Base-by-base conservation (phyloP, 2,888 invertebrate species). In the Pseudeuparius sepicola region DNA sequence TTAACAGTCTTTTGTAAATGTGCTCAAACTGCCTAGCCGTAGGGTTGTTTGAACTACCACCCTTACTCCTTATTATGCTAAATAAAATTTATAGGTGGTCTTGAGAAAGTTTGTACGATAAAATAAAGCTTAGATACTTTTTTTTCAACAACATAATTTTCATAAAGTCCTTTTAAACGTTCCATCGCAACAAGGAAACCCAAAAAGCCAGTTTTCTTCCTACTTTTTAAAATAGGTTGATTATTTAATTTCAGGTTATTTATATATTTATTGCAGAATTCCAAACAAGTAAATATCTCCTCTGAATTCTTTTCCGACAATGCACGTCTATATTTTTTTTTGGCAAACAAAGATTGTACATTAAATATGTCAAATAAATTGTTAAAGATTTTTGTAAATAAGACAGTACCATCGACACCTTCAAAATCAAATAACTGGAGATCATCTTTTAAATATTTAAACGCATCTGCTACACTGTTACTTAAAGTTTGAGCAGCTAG, bases 281-380 rank as follows among this genome's bases (percentile, higher is more conserved):
- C n/a, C 4, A 30, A 6, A 12, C 12, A 4, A 12, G 4, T 7
- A 16, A 9, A 5, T 7, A 7, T 7, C n/a, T 20, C n/a, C 6
- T 20, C 20, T n/a, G 6, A 7, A 7, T 6, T 20, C 6, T 20
- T 7, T 6, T 6, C 7, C 7, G 20, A 20, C n/a, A 20, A 20
- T 7, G 20, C 7, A 7, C 20, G 6, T 4, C 14, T n/a, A 4
- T 7, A 30, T 17, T 14, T 7, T 4, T 18, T 30, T 4, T 28
- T 29, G 14, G 4, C 25, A 23, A 32, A 31, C 31, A 25, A 20
- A 34, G 42, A 14, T 34, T 11, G 2, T 2, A 11, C 27, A 25
- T 53, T 54, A 6, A 52, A 27, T n/a, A 52, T 39, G 39, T 52
- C 49, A 37, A 53, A 53, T 4, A 44, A 32, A 24, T 48, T 34